phyloP scores from a whole-genome alignment of 2,113 vertebrate genomes.

The Talpa occidentalis region DNA sequence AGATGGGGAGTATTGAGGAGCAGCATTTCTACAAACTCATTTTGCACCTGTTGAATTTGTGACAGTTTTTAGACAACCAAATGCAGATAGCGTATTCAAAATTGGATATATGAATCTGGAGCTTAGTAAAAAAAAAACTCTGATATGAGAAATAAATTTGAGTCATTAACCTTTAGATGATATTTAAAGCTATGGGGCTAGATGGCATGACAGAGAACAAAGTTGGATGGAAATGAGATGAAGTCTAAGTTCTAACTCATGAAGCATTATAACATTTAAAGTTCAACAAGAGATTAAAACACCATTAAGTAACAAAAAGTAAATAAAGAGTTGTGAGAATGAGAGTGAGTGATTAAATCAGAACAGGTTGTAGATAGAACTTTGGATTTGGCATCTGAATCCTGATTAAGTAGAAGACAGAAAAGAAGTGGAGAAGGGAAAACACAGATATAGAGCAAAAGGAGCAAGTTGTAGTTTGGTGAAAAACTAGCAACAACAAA shows the following conservation, averaged over 20 bases:
- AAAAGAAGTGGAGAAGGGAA: neutral
- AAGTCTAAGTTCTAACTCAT: neutral
- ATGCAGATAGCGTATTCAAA: neutral
- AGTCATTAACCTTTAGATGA: neutral
- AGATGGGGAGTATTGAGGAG: neutral
- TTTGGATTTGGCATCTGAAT: neutral
- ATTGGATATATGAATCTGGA: neutral
- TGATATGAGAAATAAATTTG: neutral
- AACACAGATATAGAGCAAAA: rapidly evolving
- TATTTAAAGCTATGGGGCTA: neutral
- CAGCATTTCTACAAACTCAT: neutral
- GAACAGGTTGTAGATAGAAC: neutral
- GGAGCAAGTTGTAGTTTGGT: rapidly evolving
- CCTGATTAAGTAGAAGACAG: neutral
- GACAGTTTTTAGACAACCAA: neutral
- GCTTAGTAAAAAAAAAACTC: neutral
- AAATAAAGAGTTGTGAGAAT: neutral
- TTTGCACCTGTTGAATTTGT: neutral
- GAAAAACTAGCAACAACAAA: too few species aligned
- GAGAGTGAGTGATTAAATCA: neutral
- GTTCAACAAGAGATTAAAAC: neutral
- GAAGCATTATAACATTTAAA: neutral
- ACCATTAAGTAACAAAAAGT: neutral
- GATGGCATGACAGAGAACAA: neutral
- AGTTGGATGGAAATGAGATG: neutral